Evolutionary conservation across 1,140 invertebrate species (phyloP).

Genomic region (Drosophila dunni): DNA sequence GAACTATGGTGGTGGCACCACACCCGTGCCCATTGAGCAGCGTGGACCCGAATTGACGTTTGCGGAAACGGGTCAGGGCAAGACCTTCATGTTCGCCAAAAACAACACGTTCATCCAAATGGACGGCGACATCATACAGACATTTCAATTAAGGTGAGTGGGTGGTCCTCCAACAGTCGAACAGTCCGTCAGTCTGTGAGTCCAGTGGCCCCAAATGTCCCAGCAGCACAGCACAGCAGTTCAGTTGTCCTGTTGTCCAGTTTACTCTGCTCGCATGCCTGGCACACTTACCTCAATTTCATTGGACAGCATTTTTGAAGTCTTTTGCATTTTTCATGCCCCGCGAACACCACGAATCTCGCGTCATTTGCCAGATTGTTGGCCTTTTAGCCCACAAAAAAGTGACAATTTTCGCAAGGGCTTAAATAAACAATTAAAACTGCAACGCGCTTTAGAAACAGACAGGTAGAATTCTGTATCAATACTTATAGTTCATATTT

Average conservation of each 20-base stretch:
- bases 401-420: background rate
- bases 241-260: background rate
- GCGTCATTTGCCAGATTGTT: conserved; percentile 72
- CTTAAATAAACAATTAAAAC: background rate
- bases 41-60: conserved; percentile 91
- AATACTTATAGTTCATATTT: too few species aligned
- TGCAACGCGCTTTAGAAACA: background rate
- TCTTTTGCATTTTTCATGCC: conserved; percentile 62
- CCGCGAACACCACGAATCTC: conserved; percentile 17
- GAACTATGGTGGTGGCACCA: conserved; percentile 58
- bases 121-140: conserved; percentile 92
- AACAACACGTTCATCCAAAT: conserved; percentile 95
- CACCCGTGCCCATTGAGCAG: conserved; percentile 89
- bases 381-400: conserved; percentile 42
- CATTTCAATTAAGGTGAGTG: conserved; percentile 92
- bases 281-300: conserved; percentile 51
- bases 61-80: conserved; percentile 91
- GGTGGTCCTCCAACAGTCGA: background rate
- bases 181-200: background rate
- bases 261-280: conserved; percentile 5
- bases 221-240: background rate
- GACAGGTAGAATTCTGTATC: too few species aligned
- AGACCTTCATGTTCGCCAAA: conserved; percentile 94
- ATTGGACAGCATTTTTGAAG: conserved; percentile 45
- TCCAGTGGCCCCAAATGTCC: background rate